phyloP scores from a whole-genome alignment of 2,113 vertebrate genomes.

The Geococcyx californianus region DNA sequence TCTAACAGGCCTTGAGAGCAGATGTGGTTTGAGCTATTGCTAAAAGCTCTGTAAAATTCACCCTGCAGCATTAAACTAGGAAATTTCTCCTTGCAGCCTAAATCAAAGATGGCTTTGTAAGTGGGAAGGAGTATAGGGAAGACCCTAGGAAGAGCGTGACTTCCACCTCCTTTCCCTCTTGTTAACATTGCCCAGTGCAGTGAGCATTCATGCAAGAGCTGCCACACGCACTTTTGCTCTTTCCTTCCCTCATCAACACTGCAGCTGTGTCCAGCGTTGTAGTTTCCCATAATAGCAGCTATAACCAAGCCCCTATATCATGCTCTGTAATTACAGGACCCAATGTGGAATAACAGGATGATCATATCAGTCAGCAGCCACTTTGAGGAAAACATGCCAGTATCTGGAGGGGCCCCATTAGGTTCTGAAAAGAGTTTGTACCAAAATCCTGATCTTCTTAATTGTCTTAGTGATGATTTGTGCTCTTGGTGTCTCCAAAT shows the following conservation, averaged over 20 bases:
- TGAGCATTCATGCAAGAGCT: background rate
- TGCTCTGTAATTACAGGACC: conserved; percentile 9
- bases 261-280: background rate
- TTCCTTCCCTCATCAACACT: background rate
- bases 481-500: background rate
- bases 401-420: background rate
- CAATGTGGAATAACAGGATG: background rate
- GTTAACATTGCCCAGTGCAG: background rate
- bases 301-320: background rate
- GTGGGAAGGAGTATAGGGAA: background rate
- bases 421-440: background rate
- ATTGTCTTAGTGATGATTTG: background rate
- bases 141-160: background rate
- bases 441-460: background rate
- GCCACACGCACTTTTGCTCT: background rate
- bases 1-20: background rate
- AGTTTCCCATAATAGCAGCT: background rate
- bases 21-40: background rate
- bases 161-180: background rate
- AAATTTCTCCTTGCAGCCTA: background rate
- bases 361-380: background rate
- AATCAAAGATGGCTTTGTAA: background rate
- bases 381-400: background rate
- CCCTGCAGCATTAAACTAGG: background rate
- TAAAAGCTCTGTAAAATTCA: background rate